These are phyloP conservation scores for Rousettus leschenaultii DNA, from an alignment of 2,113 vertebrate genomes.

Conservation along the genomic window DNA sequence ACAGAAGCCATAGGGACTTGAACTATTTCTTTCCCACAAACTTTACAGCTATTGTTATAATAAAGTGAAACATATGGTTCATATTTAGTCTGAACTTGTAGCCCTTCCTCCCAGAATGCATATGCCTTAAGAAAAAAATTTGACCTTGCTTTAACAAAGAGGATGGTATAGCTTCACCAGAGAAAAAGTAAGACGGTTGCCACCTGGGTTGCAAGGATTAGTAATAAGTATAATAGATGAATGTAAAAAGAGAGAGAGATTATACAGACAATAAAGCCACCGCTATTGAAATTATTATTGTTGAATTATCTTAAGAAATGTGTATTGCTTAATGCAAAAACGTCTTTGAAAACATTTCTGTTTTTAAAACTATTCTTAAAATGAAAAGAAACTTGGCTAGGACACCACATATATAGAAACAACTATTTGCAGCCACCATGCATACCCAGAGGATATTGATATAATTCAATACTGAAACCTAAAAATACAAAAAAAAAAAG, in stretches of 20 bases:
- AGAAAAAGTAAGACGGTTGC: background rate
- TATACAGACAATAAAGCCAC: rapidly evolving
- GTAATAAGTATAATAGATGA: background rate
- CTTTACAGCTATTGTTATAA: background rate
- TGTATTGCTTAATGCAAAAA: background rate
- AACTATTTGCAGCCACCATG: background rate
- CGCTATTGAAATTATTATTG: background rate
- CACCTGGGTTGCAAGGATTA: background rate
- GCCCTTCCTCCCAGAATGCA: background rate
- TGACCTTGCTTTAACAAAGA: background rate
- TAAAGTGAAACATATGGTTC: background rate
- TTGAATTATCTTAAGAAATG: background rate
- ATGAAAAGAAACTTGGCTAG: background rate
- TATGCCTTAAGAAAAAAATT: background rate
- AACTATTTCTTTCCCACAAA: background rate
- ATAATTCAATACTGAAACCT: background rate
- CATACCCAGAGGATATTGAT: background rate
- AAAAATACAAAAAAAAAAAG: background rate
- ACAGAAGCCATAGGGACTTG: background rate
- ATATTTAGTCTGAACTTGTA: background rate
- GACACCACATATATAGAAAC: background rate
- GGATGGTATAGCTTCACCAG: background rate
- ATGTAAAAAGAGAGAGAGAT: background rate
- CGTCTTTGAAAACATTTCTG: background rate
- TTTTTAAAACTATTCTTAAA: background rate